Conservation (phyloP, 2,797 vertebrate species). For the Octomys mimax region DNA sequence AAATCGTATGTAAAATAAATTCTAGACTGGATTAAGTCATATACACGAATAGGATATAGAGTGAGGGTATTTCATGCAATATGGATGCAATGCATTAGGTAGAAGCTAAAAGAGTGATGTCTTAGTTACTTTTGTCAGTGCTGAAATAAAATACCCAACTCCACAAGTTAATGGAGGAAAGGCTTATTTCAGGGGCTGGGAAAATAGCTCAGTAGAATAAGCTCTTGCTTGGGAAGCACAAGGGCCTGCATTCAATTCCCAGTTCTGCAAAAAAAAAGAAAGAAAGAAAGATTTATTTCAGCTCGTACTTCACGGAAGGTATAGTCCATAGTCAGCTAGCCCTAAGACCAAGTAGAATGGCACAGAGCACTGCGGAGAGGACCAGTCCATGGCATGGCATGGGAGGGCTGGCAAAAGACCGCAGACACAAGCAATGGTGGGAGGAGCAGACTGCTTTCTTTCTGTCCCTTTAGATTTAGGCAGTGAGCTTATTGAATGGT, state of each 20-base stretch:
- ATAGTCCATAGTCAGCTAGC: neutral
- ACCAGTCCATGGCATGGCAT: neutral
- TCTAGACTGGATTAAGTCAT: neutral
- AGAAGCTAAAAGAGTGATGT: neutral
- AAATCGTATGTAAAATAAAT: neutral
- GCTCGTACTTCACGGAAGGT: neutral
- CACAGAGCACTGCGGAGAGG: neutral
- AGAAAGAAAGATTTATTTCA: neutral
- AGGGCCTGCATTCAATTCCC: no score
- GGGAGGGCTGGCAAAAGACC: neutral
- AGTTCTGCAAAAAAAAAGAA: no score
- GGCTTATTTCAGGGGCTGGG: neutral
- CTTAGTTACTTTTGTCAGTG: neutral
- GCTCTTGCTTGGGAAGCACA: no score
- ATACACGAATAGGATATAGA: neutral
- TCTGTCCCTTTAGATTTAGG: neutral
- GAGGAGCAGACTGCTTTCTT: neutral
- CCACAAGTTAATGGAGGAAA: neutral
- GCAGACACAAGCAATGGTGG: neutral
- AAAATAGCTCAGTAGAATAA: no score
- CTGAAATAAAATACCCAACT: neutral
- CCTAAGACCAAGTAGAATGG: neutral
- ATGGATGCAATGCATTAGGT: neutral
- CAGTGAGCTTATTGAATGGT: neutral
- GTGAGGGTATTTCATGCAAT: neutral